phyloP scores from a whole-genome alignment of 2,113 vertebrate species.

The Galeopterus variegatus region DNA sequence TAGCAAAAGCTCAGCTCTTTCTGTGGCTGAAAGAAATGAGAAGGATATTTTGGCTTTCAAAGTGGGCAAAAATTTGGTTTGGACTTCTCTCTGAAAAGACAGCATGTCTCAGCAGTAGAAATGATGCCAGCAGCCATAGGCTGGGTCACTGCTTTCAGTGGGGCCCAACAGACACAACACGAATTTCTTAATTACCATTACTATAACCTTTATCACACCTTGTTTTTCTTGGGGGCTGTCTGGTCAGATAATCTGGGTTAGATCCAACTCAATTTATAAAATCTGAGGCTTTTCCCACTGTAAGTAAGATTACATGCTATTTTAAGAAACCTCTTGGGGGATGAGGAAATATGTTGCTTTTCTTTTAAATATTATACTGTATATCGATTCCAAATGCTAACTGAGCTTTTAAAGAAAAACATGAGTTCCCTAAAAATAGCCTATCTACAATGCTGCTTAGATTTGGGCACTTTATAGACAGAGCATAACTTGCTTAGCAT shows the following conservation, averaged over 20 bases:
- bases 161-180: constrained; percentile 73
- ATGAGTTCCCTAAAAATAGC: constrained; percentile 83
- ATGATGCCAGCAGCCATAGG: constrained; percentile 79
- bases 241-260: constrained; percentile 82
- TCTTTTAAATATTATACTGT: constrained; percentile 84
- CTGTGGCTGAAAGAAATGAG: constrained; percentile 77
- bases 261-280: constrained; percentile 78
- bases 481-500: constrained; percentile 67
- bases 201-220: constrained; percentile 76
- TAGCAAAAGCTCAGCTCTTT: constrained; percentile 64
- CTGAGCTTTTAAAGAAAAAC: constrained; percentile 82
- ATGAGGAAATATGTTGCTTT: constrained; percentile 85
- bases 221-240: constrained; percentile 81
- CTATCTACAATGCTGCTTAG: constrained; percentile 76
- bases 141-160: constrained; percentile 74
- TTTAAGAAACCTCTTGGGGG: constrained; percentile 83
- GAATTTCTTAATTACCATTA: constrained; percentile 77
- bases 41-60: constrained; percentile 79
- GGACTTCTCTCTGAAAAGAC: constrained; percentile 81
- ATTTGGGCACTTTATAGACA: constrained; percentile 63
- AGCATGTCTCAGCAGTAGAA: constrained; percentile 81
- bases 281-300: constrained; percentile 78
- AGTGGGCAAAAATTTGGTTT: constrained; percentile 81
- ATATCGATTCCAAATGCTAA: constrained; percentile 83
- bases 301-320: constrained; percentile 84